A percentile compares a stretch with the other conserved stretches of the same genome.
Evolutionary conservation across 1,140 invertebrate genomes (phyloP).

Genomic region (Antheraea mylitta): DNA sequence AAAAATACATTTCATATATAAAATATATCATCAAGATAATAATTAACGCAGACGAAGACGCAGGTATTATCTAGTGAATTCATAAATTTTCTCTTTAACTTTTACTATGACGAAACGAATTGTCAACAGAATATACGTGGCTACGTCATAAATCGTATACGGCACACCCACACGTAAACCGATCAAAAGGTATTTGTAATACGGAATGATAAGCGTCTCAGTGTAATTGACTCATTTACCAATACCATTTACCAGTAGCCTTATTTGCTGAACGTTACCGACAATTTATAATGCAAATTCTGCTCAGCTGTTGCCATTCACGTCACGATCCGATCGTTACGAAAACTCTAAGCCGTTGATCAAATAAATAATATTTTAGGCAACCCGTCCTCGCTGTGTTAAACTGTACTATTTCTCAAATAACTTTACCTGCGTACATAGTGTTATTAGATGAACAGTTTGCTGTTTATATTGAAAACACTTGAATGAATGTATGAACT

Average conservation of each 20-base stretch:
- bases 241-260: constrained; percentile 24
- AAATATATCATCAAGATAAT: no score
- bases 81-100: neutral
- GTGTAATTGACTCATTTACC: constrained; percentile 30
- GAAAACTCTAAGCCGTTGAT: constrained; percentile 29
- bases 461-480: no score
- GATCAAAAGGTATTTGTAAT: constrained; percentile 24
- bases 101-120: neutral
- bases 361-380: constrained; percentile 30
- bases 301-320: constrained; percentile 34
- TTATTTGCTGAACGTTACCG: constrained; percentile 26
- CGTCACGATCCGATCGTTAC: constrained; percentile 20
- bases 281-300: constrained; percentile 40
- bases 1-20: no score
- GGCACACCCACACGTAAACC: constrained; percentile 11
- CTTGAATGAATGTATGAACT: neutral
- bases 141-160: neutral
- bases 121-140: neutral
- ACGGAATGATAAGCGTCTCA: constrained; percentile 21
- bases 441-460: neutral
- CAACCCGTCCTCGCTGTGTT: neutral
- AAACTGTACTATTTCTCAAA: neutral
- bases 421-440: neutral
- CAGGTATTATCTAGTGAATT: no score
- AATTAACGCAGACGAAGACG: no score